Conservation (phyloP, 2,113 vertebrate genomes). For the Pangasianodon gigas region DNA sequence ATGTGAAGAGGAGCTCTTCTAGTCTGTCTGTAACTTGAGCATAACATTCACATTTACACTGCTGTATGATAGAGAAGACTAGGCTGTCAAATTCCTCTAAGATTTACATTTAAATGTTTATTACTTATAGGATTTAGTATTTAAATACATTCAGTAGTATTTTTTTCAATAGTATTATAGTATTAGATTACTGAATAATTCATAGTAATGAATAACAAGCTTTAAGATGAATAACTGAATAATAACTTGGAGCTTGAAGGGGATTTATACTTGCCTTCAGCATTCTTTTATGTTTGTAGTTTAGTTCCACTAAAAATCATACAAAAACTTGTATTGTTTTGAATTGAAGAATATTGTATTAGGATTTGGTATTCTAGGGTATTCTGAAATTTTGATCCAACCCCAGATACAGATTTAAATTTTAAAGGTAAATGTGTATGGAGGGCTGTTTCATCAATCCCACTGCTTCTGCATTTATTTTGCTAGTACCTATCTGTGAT, state of each 20-base stretch:
- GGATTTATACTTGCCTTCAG: not conserved
- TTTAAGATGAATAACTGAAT: not conserved
- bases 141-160: not conserved
- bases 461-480: not conserved
- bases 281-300: not conserved
- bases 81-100: not conserved
- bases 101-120: not conserved
- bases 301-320: not conserved
- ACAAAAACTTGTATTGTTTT: not conserved
- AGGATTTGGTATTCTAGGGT: not conserved
- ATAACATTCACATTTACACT: conserved; percentile 4
- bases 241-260: too few relatives aligned
- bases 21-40: not conserved
- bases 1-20: conserved; percentile 24
- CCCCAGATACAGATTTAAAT: not conserved
- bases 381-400: not conserved
- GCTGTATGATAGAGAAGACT: not conserved
- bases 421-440: not conserved
- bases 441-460: not conserved
- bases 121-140: not conserved
- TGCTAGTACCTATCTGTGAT: not conserved
- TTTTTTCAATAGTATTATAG: not conserved
- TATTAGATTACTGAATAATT: not conserved
- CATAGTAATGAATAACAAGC: not conserved
- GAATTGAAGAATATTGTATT: not conserved